Evolutionary conservation across 1,140 invertebrate species (phyloP).

Genomic region (Colletes latitarsis): DNA sequence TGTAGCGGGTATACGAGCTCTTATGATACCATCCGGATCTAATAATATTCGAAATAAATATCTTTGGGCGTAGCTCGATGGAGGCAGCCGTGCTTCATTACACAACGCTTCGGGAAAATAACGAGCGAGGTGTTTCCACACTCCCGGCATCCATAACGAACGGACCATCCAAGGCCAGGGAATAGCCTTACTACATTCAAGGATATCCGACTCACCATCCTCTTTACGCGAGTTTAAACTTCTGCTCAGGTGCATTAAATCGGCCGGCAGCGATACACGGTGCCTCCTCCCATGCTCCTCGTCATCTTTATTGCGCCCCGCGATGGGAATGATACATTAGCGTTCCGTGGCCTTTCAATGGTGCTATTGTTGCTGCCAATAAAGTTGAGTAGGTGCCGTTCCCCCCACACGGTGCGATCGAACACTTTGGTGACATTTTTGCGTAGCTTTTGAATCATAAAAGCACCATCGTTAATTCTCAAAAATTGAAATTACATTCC

Average conservation of each 20-base stretch:
- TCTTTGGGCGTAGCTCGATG: slow-evolving; percentile 8
- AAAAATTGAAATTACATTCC: too few relatives aligned
- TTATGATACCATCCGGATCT: slow-evolving; percentile 32
- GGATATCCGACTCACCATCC: slow-evolving; percentile 47
- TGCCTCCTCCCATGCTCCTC: slow-evolving; percentile 15
- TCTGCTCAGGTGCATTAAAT: slow-evolving; percentile 53
- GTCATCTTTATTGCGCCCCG: slow-evolving; percentile 35
- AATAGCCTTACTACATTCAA: slow-evolving; percentile 62
- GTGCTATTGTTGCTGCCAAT: slow-evolving; percentile 46
- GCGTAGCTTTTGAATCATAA: too few relatives aligned
- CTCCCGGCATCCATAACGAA: slow-evolving; percentile 52
- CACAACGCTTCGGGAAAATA: slow-evolving; percentile 61
- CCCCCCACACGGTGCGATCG: background rate
- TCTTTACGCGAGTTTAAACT: slow-evolving; percentile 55
- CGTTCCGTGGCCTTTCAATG: slow-evolving; percentile 36
- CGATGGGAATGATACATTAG: slow-evolving; percentile 49
- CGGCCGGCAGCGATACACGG: background rate
- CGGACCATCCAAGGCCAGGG: slow-evolving; percentile 58
- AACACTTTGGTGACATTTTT: too few relatives aligned
- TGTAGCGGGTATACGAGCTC: slow-evolving; percentile 2
- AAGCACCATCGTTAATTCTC: too few relatives aligned
- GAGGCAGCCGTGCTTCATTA: slow-evolving; percentile 50
- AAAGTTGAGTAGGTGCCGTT: slow-evolving; percentile 33
- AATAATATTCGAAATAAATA: slow-evolving; percentile 53
- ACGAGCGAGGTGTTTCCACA: slow-evolving; percentile 58